These are phyloP conservation scores for Xiphydria camelus DNA, from an alignment of 2,888 invertebrate genomes.

Conservation along the genomic window DNA sequence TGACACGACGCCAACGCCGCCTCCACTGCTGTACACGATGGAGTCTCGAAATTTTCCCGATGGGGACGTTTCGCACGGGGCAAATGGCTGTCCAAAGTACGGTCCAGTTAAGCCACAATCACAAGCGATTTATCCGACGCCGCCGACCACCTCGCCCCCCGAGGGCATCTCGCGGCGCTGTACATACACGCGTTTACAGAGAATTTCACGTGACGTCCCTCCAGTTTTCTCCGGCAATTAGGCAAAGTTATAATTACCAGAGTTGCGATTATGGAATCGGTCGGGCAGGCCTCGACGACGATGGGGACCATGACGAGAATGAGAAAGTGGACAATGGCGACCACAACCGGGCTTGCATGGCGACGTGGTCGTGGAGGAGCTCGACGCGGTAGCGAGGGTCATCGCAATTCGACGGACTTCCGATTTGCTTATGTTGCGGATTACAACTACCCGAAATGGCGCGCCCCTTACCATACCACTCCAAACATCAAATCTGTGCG, in stretches of 20 bases:
- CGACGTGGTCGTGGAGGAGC: slow-evolving; percentile 6
- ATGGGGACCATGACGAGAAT: background rate
- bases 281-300: slow-evolving; percentile 6
- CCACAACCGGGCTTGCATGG: background rate
- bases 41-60: background rate
- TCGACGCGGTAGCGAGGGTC: slow-evolving; percentile 10
- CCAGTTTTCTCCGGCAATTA: slow-evolving; percentile 7
- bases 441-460: slow-evolving; percentile 30
- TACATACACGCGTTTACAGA: background rate
- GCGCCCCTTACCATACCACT: no score
- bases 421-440: slow-evolving; percentile 44
- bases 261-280: slow-evolving; percentile 1
- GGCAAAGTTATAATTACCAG: slow-evolving; percentile 12
- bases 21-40: background rate
- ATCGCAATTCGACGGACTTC: slow-evolving; percentile 25
- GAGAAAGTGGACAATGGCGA: background rate
- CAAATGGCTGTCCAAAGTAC: no score
- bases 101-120: no score
- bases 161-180: slow-evolving; percentile 8
- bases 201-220: background rate
- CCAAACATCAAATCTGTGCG: no score
- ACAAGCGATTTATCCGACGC: no score
- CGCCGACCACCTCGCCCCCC: no score
- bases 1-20: no score
- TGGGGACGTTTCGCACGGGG: slow-evolving; percentile 6